A percentile compares a stretch with the other conserved stretches of the same genome.
Conservation (phyloP, 2,888 invertebrate genomes). For the Hofmannophila pseudospretella region DNA sequence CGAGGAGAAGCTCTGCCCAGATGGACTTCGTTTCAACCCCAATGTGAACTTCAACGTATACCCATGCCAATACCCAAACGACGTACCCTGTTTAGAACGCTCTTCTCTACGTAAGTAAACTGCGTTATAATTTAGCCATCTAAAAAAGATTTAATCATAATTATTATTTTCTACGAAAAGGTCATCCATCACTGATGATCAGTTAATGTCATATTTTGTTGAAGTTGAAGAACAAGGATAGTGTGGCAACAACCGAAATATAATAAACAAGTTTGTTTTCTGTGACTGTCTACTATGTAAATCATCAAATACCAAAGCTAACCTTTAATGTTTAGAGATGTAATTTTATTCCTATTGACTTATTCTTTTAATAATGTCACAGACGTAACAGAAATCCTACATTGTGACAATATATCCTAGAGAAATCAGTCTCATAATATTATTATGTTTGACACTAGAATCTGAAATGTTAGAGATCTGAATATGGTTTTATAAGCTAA, state of each 20-base stretch:
- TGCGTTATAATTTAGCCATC: not conserved
- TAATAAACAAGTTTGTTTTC: not conserved
- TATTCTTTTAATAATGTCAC: no score
- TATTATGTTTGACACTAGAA: no score
- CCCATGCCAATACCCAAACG: conserved; percentile 91
- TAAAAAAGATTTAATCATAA: not conserved
- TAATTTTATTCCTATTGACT: no score
- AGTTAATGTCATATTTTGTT: not conserved
- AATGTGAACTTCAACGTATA: conserved; percentile 81
- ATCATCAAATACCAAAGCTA: no score
- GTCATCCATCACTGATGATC: no score
- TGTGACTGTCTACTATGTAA: no score
- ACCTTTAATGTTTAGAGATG: no score
- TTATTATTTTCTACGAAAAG: not conserved
- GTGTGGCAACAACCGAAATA: not conserved
- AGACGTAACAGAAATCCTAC: no score
- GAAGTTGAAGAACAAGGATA: not conserved
- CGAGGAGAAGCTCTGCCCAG: conserved; percentile 87
- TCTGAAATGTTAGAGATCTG: no score
- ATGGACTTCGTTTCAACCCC: conserved; percentile 88
- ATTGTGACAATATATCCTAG: no score
- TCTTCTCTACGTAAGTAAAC: conserved; percentile 81
- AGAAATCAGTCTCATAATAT: no score
- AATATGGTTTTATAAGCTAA: no score
- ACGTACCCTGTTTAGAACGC: conserved; percentile 86